A percentile compares a stretch with the other conserved stretches of the same genome.
These are phyloP conservation scores for Fabriciana adippe DNA, from an alignment of 2,888 invertebrate species.

Conservation along the genomic window DNA sequence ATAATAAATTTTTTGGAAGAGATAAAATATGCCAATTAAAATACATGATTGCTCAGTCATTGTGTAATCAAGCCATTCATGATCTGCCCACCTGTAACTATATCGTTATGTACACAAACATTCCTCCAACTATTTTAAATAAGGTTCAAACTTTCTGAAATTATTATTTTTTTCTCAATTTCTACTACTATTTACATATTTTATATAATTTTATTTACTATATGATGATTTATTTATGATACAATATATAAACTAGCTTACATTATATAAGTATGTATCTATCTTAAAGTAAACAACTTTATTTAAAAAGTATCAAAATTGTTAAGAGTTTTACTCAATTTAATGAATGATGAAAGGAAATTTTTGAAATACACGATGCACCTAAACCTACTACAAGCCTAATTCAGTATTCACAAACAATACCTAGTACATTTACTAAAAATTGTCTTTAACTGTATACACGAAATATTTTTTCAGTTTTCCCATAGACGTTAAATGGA, in stretches of 20 bases:
- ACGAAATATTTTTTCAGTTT: background rate
- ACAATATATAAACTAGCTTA: too few relatives aligned
- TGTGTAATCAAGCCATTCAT: background rate
- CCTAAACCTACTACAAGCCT: too few relatives aligned
- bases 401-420: too few relatives aligned
- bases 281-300: too few relatives aligned
- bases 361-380: too few relatives aligned
- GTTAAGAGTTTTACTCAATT: too few relatives aligned
- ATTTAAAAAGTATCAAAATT: too few relatives aligned
- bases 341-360: too few relatives aligned
- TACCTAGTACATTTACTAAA: background rate
- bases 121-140: background rate
- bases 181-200: background rate
- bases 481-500: background rate
- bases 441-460: background rate
- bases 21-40: background rate
- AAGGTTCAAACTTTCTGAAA: background rate
- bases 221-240: background rate
- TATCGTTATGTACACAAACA: background rate
- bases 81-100: background rate
- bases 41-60: conserved; percentile 4
- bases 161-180: background rate
- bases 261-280: too few relatives aligned
- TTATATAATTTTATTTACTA: background rate
- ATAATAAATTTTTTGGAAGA: too few relatives aligned